Percentiles rank a stretch among this genome's conserved stretches.
Conservation (phyloP, 2,888 invertebrate species). For the Parnassius orleans region DNA sequence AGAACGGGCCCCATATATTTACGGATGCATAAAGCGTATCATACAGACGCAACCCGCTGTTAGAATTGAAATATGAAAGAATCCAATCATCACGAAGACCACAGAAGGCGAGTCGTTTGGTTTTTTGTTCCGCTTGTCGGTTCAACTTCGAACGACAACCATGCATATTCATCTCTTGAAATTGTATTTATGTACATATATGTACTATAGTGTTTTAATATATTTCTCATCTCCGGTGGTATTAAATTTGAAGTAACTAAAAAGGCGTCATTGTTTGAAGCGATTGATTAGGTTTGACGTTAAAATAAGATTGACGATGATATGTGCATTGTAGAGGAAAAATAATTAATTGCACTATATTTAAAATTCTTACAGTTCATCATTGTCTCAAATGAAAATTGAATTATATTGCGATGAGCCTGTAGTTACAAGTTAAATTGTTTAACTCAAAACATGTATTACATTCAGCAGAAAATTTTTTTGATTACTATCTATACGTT, state of each 20-base stretch:
- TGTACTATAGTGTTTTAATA: slow-evolving; percentile 7
- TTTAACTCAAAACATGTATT: too few relatives aligned
- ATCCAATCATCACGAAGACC: slow-evolving; percentile 13
- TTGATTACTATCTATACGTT: too few relatives aligned
- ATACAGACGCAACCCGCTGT: slow-evolving; percentile 8
- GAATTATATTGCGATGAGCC: too few relatives aligned
- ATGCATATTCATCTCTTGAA: slow-evolving; percentile 16
- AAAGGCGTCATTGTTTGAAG: slow-evolving; percentile 1
- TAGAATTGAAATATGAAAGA: slow-evolving; percentile 17
- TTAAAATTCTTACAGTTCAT: too few relatives aligned
- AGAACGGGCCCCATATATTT: not conserved
- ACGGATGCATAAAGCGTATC: slow-evolving; percentile 22
- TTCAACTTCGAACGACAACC: not conserved
- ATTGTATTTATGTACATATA: slow-evolving; percentile 22
- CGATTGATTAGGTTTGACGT: slow-evolving; percentile 1
- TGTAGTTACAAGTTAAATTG: too few relatives aligned
- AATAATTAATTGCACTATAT: too few relatives aligned
- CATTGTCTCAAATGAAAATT: too few relatives aligned
- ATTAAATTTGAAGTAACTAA: slow-evolving; percentile 3
- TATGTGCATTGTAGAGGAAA: too few relatives aligned
- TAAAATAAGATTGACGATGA: not conserved
- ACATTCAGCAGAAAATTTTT: too few relatives aligned
- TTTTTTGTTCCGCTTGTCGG: not conserved
- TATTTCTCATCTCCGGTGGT: slow-evolving; percentile 11
- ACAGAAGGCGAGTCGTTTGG: slow-evolving; percentile 3